Percentiles rank a stretch among this genome's conserved stretches.
Conservation (phyloP, 2,888 invertebrate genomes). For the Latheticus oryzae region DNA sequence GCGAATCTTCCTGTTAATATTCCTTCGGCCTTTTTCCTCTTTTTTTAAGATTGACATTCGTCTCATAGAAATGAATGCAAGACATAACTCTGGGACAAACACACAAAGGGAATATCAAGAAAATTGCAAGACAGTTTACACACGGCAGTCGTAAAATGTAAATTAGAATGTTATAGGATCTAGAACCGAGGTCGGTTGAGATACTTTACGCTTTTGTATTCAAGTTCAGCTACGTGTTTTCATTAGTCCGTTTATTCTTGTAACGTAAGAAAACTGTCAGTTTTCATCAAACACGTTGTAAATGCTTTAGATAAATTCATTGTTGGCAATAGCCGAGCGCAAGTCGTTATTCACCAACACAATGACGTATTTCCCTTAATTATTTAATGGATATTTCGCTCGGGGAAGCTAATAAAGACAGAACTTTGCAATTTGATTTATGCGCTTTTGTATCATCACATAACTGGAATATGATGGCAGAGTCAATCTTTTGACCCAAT, state of each 20-base stretch:
- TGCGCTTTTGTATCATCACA: constrained; percentile 45
- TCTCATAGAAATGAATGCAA: too few relatives aligned
- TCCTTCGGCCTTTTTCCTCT: too few relatives aligned
- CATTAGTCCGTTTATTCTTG: constrained; percentile 25
- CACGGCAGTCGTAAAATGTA: constrained; percentile 26
- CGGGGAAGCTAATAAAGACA: constrained; percentile 46
- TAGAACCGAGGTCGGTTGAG: constrained; percentile 9
- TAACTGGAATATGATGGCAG: constrained; percentile 27
- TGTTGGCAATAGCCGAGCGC: constrained; percentile 10
- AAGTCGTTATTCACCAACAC: constrained; percentile 15
- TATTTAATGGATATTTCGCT: constrained; percentile 48
- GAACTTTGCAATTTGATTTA: constrained; percentile 47
- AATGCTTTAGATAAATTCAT: constrained; percentile 24
- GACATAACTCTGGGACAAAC: too few relatives aligned
- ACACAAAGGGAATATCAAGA: constrained; percentile 18
- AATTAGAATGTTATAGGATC: constrained; percentile 15
- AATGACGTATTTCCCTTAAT: constrained; percentile 46
- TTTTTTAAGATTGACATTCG: too few relatives aligned
- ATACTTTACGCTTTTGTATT: constrained; percentile 11
- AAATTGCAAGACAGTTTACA: constrained; percentile 22
- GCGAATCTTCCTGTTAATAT: too few relatives aligned
- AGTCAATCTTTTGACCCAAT: constrained; percentile 12
- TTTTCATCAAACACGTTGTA: constrained; percentile 31
- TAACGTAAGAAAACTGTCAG: constrained; percentile 28
- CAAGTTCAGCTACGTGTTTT: constrained; percentile 20